Base-by-base conservation (phyloP, 2,113 vertebrate species). In the Ploceus nigricollis region DNA sequence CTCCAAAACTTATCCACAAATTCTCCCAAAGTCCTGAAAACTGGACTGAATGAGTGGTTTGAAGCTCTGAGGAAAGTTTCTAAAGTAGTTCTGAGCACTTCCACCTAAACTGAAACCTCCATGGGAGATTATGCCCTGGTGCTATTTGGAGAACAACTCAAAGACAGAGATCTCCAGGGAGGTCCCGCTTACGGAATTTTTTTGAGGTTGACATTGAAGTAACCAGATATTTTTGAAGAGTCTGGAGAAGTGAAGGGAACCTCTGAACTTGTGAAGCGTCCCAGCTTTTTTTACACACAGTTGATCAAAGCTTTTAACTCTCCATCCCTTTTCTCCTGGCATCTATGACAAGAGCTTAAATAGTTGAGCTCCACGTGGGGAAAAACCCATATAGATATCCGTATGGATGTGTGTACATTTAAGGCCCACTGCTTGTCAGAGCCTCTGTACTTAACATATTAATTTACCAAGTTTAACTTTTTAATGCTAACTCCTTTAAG, bases 341-440 rank as follows among this genome's bases (percentile, higher is more conserved):
- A 87, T 86, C 51, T 88, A 31, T 95, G 96, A 96, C 96, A 97
- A 81, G 94, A 90, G 90, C 79, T 97, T 96, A 87, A 96, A 81
- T 9, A 84, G 68, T 22, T 95, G 82, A 96, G 56, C 82, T 87
- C 44, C 69, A 53, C 44, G 28, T 28, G 64, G 48, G 79, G 30
- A 69, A 69, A 72, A 33, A 22, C 53, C 24, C 44, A 48, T 44
- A 53, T 1, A 95, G 73, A 85, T 45, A 80, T 91, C 50, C 11
- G 9, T 39, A 21, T 21, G 80, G 35, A 22, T 50, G 23, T 15
- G 7, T 84, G 48, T 48, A 6, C 71, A 75, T 61, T 83, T 88
- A 25, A 56, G 45, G 27, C 64, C 77, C 84, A 60, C 48, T 81
- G 48, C 89, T 87, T 90, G 88, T 93, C 96, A 96, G 82, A 93